Evolutionary conservation across 2,113 vertebrate species (phyloP), one percentile per base, ranked within the genome.

Genomic region (Alligator mississippiensis): DNA sequence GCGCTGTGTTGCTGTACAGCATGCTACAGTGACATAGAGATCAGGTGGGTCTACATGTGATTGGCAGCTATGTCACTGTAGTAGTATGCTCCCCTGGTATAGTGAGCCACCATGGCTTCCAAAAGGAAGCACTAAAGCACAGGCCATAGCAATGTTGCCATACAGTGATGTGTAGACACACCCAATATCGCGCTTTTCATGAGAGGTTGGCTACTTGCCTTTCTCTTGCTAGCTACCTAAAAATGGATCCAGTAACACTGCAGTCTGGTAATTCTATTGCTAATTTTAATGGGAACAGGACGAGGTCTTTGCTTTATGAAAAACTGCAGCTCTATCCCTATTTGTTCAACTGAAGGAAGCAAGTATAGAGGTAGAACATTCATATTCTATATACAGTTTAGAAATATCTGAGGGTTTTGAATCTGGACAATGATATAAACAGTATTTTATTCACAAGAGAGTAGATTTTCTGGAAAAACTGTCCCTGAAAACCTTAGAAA

Each of bases 161-260:
- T 47, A 47, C 47, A 47, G 47, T 47, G 47, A 47, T 34, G 34
- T 34, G 34, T 34, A 34, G 34, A 34, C 34, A 34, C 34, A 34
- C 8, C 47, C 47, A 47, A 47, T 47, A 47, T 47, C 7, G 47
- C 7, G 9, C 47, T 47, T 47, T 47, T 47, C 47, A 47, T 47
- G 47, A 47, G 47, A 47, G 7, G 47, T 47, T 47, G 47, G 47
- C 47, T 47, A 47, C 47, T 47, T 47, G 47, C 47, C 47, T 47
- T 60, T 25, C 58, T 78, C 60, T 19, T 60, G n/a, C 54, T 38
- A 27, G 4, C 24, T 74, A 7, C 22, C 21, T 93, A 34, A 24
- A 94, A 91, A 76, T 92, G 85, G 70, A 82, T 91, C 76, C 68
- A 93, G 70, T 47, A 62, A 70, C 77, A 47, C 3, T 5, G 90